A percentile compares a stretch with the other conserved stretches of the same genome.
These are phyloP conservation scores for Blastobasis lacticolella DNA, from an alignment of 2,888 invertebrate species.

Conservation along the genomic window DNA sequence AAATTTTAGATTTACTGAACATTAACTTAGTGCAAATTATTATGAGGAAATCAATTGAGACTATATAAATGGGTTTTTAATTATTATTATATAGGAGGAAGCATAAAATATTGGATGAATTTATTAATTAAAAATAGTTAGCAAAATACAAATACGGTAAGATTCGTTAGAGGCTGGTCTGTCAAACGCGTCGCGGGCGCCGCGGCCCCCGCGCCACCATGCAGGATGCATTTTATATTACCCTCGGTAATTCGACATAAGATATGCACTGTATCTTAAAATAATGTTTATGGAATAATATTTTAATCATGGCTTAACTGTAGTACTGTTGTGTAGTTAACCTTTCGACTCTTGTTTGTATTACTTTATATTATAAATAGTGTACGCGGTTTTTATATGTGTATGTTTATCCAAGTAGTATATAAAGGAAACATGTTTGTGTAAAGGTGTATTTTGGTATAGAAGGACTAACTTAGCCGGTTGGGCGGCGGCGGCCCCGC, in stretches of 20 bases:
- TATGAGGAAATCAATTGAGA: slow-evolving; percentile 69
- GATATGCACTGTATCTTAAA: slow-evolving; percentile 63
- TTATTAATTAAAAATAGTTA: slow-evolving; percentile 75
- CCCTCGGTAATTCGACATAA: slow-evolving; percentile 57
- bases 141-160: slow-evolving; percentile 74
- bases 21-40: slow-evolving; percentile 74
- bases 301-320: slow-evolving; percentile 71
- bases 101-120: slow-evolving; percentile 73
- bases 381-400: slow-evolving; percentile 74
- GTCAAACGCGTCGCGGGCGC: slow-evolving; percentile 48
- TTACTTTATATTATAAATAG: slow-evolving; percentile 62
- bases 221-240: slow-evolving; percentile 40
- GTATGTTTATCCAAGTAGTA: slow-evolving; percentile 72
- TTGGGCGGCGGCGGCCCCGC: slow-evolving; percentile 16
- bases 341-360: slow-evolving; percentile 70
- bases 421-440: slow-evolving; percentile 63
- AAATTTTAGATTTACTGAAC: slow-evolving; percentile 74
- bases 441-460: slow-evolving; percentile 71
- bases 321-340: slow-evolving; percentile 73
- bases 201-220: slow-evolving; percentile 20
- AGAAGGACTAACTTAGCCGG: slow-evolving; percentile 38
- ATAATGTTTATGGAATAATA: slow-evolving; percentile 66
- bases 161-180: slow-evolving; percentile 70
- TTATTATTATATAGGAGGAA: slow-evolving; percentile 72
- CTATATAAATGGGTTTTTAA: slow-evolving; percentile 74